Base-by-base conservation (phyloP, 2,888 invertebrate genomes). In the Trileptium ribeirensis region DNA sequence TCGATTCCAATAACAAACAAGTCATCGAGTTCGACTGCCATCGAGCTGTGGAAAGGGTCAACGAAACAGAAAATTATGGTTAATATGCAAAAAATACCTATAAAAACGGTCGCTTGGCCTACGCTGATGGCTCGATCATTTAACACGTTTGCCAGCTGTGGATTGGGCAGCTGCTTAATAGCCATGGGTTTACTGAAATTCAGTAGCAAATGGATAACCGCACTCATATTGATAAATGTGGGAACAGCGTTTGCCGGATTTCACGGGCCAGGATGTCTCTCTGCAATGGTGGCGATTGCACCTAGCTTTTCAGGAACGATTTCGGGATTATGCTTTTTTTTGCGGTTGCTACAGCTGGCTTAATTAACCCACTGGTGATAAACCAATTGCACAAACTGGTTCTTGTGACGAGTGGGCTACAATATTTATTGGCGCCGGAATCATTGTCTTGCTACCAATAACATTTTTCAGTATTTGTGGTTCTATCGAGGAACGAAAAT, bases 381-480 rank as follows among this genome's bases (percentile, higher is more conserved):
- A 64, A 8, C 2, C n/a, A 1, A 40, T 81, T 33, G 81, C 67
- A 19, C 3, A 0, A 15, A 24, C 24, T 2, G 70, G 74, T 8
- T 8, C 67, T 38, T 1, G 29, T n/a, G 29, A 1, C 1, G 37
- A 79, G 33, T 81, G 81, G 81, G 67, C 40, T 19, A 8, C 36
- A 1, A 67, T 81, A 1, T 34, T 81, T 29, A 24, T 39, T n/a
- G 1, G n/a, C 29, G 40, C 81, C 1, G 79, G 31, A 24, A 31
- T 31, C 33, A 19, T 81, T 33, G 79, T 78, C 33, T 29, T 67
- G 19, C 3, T 81, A n/a, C 81, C 81, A 1, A n/a, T 81, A 70
- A 40, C 67, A 1, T 37, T 81, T 31, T 81, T 81, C 38, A 81
- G 37, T 36, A 1, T 67, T 29, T 81, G 81, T 78, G 81, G 79